phyloP scores from a whole-genome alignment of 2,113 vertebrate genomes.

The Panthera uncia region DNA sequence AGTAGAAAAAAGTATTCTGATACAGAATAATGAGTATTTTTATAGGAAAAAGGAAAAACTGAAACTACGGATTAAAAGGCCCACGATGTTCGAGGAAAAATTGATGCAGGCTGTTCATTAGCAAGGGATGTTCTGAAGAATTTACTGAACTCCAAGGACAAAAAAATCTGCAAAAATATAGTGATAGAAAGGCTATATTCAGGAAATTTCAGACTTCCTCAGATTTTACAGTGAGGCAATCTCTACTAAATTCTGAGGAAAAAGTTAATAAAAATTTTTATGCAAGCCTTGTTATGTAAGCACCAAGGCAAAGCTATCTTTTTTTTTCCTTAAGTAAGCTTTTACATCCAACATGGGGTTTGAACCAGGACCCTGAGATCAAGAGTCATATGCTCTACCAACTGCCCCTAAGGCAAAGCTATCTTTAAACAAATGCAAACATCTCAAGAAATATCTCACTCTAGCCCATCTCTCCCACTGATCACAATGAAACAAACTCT shows the following conservation, averaged over 20 bases:
- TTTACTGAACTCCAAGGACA: conserved; percentile 7
- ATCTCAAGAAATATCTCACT: not conserved
- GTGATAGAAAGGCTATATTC: not conserved
- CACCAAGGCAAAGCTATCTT: not conserved
- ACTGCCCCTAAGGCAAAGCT: not conserved
- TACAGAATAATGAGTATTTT: not conserved
- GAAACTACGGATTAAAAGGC: not conserved
- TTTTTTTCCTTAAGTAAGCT: not conserved
- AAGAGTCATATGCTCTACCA: not conserved
- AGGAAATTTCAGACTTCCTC: not conserved
- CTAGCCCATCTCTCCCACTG: not conserved
- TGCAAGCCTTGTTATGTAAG: not conserved
- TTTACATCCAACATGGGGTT: not conserved
- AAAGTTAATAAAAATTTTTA: not conserved
- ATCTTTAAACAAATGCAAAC: conserved; percentile 27
- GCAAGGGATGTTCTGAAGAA: not conserved
- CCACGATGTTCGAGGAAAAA: not conserved
- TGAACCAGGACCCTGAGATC: not conserved
- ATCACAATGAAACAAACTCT: not conserved
- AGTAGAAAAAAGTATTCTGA: not conserved
- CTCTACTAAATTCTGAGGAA: not conserved
- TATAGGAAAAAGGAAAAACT: not conserved
- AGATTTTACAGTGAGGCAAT: not conserved
- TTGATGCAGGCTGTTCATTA: not conserved
- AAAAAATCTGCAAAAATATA: not conserved